Base-by-base conservation (phyloP, 1,140 invertebrate species). In the Arion vulgaris region DNA sequence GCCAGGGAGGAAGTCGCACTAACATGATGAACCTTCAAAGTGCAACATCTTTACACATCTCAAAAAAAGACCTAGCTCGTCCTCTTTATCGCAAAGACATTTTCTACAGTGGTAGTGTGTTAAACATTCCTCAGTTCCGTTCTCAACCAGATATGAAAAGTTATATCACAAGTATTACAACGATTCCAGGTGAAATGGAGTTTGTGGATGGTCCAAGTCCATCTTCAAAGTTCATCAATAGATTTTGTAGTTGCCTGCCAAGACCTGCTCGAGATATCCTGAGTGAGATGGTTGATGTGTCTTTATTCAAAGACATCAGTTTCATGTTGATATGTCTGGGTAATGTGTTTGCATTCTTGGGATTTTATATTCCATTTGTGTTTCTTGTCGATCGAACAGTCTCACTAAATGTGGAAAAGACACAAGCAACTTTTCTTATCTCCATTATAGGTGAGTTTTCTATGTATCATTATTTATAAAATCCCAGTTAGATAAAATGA, bases 11-110 rank as follows among this genome's bases (percentile, higher is more conserved):
- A 68, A 83, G 79, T 51, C 86, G 82, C 19, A 84, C 76, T 53
- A 84, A 80, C 83, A 66, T 84, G 74, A 79, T 66, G 68, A 45
- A 81, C 28, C 62, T 82, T 32, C 72, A 78, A 28, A 82, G 81
- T 57, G 38, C 78, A 75, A 83, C 41, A 19, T 87, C 78, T 19
- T 75, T 87, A 17, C 82, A 82, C 53, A 82, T 89, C 28, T 83
- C 85, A 17, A 90, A 88, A 80, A 53, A 74, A 45, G 93, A 93
- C 75, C 90, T 98, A 93, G 95, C 98, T 28, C 94, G 98, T 28
- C 98, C 98, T 1, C 92, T 99, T 91, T 98, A 97, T 11, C 94
- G 97, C 68, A 98, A 98, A 92, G 98, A 99, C 92, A 98, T 99
- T 86, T 99, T 99, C 93, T 99, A 99, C 93, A 97, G 97, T 23